A percentile compares a stretch with the other conserved stretches of the same genome.
Conservation (phyloP, 2,797 vertebrate species). For the Morelia viridis region DNA sequence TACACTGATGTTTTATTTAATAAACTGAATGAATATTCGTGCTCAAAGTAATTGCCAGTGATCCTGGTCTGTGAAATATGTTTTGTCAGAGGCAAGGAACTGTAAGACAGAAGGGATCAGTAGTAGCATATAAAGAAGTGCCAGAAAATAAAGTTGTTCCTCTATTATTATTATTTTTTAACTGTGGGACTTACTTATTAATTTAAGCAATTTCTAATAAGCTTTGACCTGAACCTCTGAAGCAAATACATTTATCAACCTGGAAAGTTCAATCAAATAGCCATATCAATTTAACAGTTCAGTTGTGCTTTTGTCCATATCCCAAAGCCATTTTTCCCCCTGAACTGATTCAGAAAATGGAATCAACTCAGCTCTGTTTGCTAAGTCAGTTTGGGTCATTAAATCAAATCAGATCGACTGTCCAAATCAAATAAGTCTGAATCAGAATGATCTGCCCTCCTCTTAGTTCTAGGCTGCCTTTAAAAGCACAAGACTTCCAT, state of each 20-base stretch:
- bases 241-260: not conserved
- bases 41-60: not conserved
- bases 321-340: not conserved
- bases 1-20: constrained; percentile 24
- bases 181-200: not conserved
- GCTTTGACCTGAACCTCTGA: not conserved
- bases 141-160: not conserved
- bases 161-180: not conserved
- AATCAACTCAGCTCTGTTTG: no score
- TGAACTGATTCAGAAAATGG: not conserved
- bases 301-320: not conserved
- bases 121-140: constrained; percentile 26
- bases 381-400: not conserved
- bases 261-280: not conserved
- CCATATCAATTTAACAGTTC: not conserved
- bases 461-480: not conserved
- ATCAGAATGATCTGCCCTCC: not conserved
- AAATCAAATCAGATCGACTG: not conserved
- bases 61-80: constrained; percentile 25
- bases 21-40: constrained; percentile 24
- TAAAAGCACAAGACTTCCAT: not conserved
- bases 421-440: not conserved
- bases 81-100: constrained; percentile 29
- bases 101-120: constrained; percentile 25
- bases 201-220: not conserved